These are phyloP conservation scores for Hafferia zeledoni DNA, from an alignment of 2,797 vertebrate genomes.

Conservation along the genomic window DNA sequence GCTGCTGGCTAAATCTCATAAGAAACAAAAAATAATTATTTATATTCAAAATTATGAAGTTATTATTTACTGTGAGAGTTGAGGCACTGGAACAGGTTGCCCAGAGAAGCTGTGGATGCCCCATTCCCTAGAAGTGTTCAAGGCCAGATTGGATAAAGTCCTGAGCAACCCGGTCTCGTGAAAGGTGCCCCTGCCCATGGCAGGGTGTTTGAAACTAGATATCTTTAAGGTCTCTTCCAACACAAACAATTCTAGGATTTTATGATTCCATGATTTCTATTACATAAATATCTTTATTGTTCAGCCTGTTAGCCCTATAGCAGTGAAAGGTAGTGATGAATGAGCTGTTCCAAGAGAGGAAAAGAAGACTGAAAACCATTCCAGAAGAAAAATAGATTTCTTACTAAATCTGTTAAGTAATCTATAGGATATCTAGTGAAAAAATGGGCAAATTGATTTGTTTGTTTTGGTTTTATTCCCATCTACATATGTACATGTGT, in stretches of 20 bases:
- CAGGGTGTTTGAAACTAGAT: background rate
- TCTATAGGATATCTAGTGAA: background rate
- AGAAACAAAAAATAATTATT: background rate
- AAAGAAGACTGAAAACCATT: background rate
- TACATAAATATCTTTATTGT: background rate
- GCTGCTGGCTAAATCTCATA: background rate
- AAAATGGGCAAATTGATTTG: background rate
- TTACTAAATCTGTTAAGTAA: background rate
- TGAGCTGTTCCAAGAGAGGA: background rate
- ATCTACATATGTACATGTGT: background rate
- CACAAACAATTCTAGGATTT: background rate
- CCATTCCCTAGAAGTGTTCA: background rate
- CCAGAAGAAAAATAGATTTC: background rate
- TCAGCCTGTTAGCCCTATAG: background rate
- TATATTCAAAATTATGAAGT: background rate
- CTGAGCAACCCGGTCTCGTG: background rate
- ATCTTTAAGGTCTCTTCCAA: background rate
- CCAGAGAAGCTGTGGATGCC: background rate
- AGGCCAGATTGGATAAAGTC: background rate
- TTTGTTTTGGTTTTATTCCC: background rate
- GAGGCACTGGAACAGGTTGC: background rate
- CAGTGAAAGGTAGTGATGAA: background rate
- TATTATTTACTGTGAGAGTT: background rate
- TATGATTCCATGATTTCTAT: background rate
- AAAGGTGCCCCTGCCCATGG: background rate